phyloP scores from a whole-genome alignment of 2,113 vertebrate species.

The Apistogramma diplotaenia region DNA sequence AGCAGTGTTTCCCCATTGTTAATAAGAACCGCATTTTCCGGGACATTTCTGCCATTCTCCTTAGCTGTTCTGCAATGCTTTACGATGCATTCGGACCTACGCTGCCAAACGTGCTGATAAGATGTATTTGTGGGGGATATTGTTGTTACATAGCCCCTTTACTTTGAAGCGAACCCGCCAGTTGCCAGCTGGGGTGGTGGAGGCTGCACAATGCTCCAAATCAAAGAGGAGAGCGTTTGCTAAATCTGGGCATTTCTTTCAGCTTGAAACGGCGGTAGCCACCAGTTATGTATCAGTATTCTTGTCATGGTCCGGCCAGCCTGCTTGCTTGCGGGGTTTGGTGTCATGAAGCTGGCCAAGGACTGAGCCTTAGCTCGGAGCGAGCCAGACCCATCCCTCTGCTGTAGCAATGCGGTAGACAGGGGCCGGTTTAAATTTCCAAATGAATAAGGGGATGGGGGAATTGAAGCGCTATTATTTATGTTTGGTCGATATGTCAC shows the following conservation, averaged over 20 bases:
- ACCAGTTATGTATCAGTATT: conserved; percentile 19
- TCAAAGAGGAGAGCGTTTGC: not conserved
- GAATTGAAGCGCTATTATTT: conserved; percentile 62
- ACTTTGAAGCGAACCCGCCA: not conserved
- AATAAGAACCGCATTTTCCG: not conserved
- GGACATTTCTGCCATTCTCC: not conserved
- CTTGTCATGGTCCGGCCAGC: conserved; percentile 1
- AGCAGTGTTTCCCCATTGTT: not conserved
- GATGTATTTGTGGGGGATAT: not conserved
- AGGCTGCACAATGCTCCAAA: not conserved
- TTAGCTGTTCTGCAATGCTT: not conserved
- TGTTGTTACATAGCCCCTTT: not conserved
- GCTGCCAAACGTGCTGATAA: not conserved
- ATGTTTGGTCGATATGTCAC: conserved; percentile 65
- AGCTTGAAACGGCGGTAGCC: not conserved
- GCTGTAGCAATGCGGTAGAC: conserved; percentile 66
- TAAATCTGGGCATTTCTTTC: not conserved
- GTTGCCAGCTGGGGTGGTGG: not conserved
- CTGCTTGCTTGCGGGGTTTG: not conserved
- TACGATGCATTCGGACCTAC: not conserved
- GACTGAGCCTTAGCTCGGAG: not conserved
- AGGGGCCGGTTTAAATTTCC: conserved; percentile 44
- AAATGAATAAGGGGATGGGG: not conserved
- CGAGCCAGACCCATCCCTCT: not conserved
- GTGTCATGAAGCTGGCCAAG: not conserved